Evolutionary conservation across 1,140 invertebrate genomes (phyloP), one percentile per base, ranked within the genome.

Genomic region (Drosophila mojavensis): DNA sequence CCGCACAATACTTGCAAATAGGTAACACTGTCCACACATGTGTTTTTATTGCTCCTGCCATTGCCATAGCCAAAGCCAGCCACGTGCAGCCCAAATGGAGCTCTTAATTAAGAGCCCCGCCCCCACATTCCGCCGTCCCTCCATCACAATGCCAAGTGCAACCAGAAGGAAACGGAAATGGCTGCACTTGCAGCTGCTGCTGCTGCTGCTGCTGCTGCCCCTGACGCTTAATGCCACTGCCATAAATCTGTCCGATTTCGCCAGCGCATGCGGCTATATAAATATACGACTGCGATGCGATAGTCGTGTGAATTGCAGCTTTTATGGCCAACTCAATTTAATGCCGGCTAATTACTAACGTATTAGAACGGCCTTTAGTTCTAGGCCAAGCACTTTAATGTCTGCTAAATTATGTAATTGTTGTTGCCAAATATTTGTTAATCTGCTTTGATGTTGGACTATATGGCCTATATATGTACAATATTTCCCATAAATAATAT

Each of bases 201-300:
- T 13, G 17, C n/a, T n/a, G 69, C 78, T 62, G 78, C 73, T 62
- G 73, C 55, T 61, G 75, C 55, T 59, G 33, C 33, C 28, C 81
- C 81, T 75, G 78, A 58, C 67, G 50, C 50, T 73, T 73, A 73
- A 73, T 73, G 70, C 64, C 54, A 53, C 63, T 63, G 79, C 74
- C 80, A 89, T 88, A 88, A 88, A 88, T 88, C 80, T 89, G 77
- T 79, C 84, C 69, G 77, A 88, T 89, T 84, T 70, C 77, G 67
- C 72, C 70, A 67, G 68, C 74, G 60, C 43, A 58, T 36, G 48
- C 10, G 75, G 81, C 81, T 68, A 76, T 88, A 88, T 86, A 85
- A 85, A 85, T 78, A 81, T 81, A 81, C 78, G 78, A 86, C 78
- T 70, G 79, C 78, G 79, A 6, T 39, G 36, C 36, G 36, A 78